phyloP scores from a whole-genome alignment of 2,113 vertebrate genomes.

The Laticauda laticaudata region DNA sequence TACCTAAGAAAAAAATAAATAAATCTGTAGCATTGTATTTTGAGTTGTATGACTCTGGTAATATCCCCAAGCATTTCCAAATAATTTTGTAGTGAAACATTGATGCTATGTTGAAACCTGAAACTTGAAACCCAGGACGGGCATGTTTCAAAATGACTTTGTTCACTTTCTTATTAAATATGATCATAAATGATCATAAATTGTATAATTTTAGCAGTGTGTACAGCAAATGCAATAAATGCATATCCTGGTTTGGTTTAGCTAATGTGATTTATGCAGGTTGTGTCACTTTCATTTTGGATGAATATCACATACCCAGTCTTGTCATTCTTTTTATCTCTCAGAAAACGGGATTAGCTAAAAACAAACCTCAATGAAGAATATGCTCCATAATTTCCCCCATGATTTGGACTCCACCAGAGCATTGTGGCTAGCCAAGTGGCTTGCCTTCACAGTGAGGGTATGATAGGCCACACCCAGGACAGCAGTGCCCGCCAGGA shows the following conservation, averaged over 20 bases:
- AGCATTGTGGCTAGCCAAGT: conserved; percentile 85
- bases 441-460: conserved; percentile 85
- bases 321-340: too few relatives aligned
- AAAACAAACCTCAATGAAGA: conserved; percentile 88
- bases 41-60: background rate
- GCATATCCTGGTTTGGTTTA: background rate
- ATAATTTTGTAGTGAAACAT: background rate
- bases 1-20: background rate
- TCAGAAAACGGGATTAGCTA: too few relatives aligned
- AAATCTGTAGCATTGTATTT: background rate
- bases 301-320: background rate
- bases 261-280: background rate
- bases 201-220: background rate
- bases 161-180: background rate
- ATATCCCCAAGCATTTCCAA: background rate
- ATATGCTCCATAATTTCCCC: conserved; percentile 81
- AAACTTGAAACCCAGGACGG: background rate
- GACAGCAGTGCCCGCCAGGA: conserved; percentile 72
- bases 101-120: background rate
- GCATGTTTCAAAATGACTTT: background rate
- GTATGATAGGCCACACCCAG: conserved; percentile 81
- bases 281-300: background rate
- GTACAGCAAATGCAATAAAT: background rate
- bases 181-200: background rate
- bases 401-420: conserved; percentile 81